Conservation (phyloP, 1,140 invertebrate genomes). For the Glomeris maerens region DNA sequence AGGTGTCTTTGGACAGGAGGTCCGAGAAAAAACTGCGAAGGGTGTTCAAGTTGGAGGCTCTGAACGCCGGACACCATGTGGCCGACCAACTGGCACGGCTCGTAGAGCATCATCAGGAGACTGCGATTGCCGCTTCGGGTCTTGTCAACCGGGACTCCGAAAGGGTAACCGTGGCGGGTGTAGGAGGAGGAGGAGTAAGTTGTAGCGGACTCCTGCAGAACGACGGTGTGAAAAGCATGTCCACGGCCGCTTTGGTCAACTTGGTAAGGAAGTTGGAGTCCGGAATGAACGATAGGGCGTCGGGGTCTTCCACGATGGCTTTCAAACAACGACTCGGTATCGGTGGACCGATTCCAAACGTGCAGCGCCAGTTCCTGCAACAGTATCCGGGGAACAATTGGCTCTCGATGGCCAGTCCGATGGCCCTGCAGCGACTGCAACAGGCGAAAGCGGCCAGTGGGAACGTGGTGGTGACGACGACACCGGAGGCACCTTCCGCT, state of each 20-base stretch:
- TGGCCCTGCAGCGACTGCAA: not conserved
- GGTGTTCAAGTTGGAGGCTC: conserved; percentile 55
- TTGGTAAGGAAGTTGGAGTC: conserved; percentile 40
- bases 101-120: conserved; percentile 49
- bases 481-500: conserved; percentile 12
- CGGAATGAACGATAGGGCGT: not conserved
- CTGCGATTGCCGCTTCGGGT: conserved; percentile 30
- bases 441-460: conserved; percentile 12
- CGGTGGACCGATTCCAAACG: no score
- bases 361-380: conserved; percentile 19
- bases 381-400: conserved; percentile 6
- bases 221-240: conserved; percentile 35
- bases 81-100: conserved; percentile 56
- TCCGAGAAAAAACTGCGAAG: conserved; percentile 53
- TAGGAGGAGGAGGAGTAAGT: not conserved
- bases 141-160: conserved; percentile 17
- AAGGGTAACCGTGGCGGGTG: conserved; percentile 11
- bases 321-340: no score
- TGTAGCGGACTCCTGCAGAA: conserved; percentile 25
- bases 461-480: conserved; percentile 11
- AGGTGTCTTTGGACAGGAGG: conserved; percentile 47
- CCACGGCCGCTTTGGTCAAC: conserved; percentile 38
- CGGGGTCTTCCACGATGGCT: no score
- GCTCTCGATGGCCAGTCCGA: not conserved
- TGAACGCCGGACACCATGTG: conserved; percentile 52